These are phyloP conservation scores for Lagopus muta DNA, from an alignment of 2,113 vertebrate genomes.

Conservation along the genomic window DNA sequence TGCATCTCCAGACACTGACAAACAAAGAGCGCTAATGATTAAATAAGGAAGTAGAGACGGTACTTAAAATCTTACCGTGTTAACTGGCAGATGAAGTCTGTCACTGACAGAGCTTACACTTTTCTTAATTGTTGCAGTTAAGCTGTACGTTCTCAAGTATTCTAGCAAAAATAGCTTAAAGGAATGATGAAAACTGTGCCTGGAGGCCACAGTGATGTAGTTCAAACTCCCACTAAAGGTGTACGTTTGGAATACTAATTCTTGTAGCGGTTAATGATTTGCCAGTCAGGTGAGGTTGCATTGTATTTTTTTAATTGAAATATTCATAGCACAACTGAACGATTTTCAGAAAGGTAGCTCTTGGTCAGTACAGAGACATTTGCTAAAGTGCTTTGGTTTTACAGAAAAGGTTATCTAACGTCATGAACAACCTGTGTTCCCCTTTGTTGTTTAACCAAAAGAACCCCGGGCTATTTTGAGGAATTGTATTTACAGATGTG, in stretches of 20 bases:
- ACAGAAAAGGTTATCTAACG: background rate
- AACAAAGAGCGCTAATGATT: background rate
- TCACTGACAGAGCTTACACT: background rate
- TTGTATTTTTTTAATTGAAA: background rate
- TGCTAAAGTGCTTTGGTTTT: background rate
- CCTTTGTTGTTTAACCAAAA: background rate
- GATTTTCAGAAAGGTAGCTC: background rate
- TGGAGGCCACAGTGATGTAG: background rate
- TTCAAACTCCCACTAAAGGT: background rate
- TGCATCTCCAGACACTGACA: background rate
- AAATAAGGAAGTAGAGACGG: background rate
- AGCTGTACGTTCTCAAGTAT: background rate
- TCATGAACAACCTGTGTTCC: background rate
- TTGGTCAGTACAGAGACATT: background rate
- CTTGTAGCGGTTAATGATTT: background rate
- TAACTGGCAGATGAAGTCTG: background rate
- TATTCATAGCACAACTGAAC: background rate
- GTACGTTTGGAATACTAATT: background rate
- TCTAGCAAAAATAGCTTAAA: background rate
- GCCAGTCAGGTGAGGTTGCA: background rate
- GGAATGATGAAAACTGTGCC: background rate
- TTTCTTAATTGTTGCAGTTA: background rate
- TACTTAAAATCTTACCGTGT: background rate
- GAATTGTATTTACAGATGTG: background rate
- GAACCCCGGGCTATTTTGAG: background rate